Evolutionary conservation across 1,140 invertebrate genomes (phyloP).

Genomic region (Drosophila bifasciata): DNA sequence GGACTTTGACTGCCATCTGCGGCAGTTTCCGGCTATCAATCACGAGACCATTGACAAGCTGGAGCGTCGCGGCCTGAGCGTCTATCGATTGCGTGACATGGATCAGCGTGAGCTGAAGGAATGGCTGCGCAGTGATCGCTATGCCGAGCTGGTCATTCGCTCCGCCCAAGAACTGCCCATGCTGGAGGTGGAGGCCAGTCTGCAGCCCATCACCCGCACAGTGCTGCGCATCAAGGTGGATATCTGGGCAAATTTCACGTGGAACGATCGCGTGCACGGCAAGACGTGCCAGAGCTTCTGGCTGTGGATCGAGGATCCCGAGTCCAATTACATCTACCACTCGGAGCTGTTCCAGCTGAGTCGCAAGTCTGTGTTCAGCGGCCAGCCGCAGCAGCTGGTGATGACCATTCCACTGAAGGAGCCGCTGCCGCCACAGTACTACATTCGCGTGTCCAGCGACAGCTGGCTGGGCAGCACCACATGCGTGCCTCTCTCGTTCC

Average conservation of each 20-base stretch:
- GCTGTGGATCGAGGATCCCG: constrained; percentile 99
- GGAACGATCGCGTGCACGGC: constrained; percentile 96
- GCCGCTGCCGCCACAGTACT: constrained; percentile 96
- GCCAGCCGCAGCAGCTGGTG: constrained; percentile 92
- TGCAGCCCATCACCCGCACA: constrained; percentile 98
- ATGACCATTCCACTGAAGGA: constrained; percentile 98
- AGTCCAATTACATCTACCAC: constrained; percentile 97
- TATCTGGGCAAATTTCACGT: constrained; percentile 94
- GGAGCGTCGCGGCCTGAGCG: constrained; percentile 89
- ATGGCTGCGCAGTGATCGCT: constrained; percentile 90
- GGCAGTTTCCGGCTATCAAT: constrained; percentile 93
- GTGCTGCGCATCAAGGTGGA: constrained; percentile 94
- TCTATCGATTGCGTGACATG: constrained; percentile 94
- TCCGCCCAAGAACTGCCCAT: constrained; percentile 94
- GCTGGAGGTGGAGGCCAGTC: constrained; percentile 91
- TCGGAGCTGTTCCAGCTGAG: constrained; percentile 95
- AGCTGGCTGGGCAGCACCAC: constrained; percentile 94
- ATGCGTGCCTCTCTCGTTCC: constrained; percentile 91
- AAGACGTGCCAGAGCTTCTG: constrained; percentile 95
- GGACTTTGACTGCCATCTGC: constrained; percentile 93
- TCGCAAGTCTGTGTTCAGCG: constrained; percentile 90
- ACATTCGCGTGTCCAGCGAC: constrained; percentile 94
- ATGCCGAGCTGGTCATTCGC: constrained; percentile 91
- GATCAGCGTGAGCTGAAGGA: constrained; percentile 92
- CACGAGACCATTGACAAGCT: constrained; percentile 92